These are phyloP conservation scores for Carassius carassius DNA, from an alignment of 2,113 vertebrate genomes.

Conservation along the genomic window DNA sequence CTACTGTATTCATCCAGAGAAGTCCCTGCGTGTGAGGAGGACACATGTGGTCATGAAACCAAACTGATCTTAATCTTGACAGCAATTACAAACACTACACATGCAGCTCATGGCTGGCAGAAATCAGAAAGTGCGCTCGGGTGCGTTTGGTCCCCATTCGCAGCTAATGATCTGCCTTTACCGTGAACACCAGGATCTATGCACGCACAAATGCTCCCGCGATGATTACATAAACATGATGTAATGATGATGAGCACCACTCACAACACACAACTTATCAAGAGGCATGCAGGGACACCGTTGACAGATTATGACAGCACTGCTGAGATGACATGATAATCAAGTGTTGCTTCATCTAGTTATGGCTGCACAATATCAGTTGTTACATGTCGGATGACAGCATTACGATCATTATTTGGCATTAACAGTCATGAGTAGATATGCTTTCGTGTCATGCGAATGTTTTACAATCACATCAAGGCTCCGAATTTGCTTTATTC, in stretches of 20 bases:
- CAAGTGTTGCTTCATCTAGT: constrained; percentile 36
- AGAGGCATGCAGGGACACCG: constrained; percentile 43
- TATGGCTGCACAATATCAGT: constrained; percentile 40
- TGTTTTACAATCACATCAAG: constrained; percentile 46
- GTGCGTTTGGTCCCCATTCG: neutral
- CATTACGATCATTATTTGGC: constrained; percentile 34
- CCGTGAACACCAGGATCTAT: neutral
- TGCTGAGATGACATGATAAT: constrained; percentile 45
- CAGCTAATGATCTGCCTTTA: constrained; percentile 18
- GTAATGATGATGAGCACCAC: constrained; percentile 46
- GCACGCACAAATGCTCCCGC: neutral
- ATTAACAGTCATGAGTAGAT: constrained; percentile 45
- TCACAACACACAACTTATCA: constrained; percentile 47
- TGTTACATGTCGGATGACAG: constrained; percentile 42
- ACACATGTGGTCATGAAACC: constrained; percentile 31
- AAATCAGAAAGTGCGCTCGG: neutral
- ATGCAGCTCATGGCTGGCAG: constrained; percentile 40
- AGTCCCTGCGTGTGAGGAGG: constrained; percentile 20
- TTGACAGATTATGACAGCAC: constrained; percentile 46
- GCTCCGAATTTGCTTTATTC: constrained; percentile 26
- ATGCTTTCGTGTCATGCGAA: constrained; percentile 50
- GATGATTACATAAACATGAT: constrained; percentile 45
- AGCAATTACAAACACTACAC: constrained; percentile 21
- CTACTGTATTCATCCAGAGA: constrained; percentile 27
- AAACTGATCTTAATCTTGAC: constrained; percentile 34